Conservation (phyloP, 2,113 vertebrate genomes). For the Ictalurus punctatus region DNA sequence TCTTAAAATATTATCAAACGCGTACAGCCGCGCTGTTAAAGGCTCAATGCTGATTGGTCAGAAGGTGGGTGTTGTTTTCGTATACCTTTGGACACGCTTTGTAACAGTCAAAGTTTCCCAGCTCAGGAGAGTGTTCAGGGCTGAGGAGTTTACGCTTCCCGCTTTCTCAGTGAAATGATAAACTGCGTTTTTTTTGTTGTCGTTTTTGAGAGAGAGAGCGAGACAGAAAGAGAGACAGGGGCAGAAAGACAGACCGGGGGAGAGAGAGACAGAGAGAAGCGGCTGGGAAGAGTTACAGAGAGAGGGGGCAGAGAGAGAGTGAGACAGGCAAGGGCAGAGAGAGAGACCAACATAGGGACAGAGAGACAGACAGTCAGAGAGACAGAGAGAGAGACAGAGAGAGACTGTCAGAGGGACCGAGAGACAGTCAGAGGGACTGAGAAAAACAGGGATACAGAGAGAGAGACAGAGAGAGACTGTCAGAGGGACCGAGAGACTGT, state of each 20-base stretch:
- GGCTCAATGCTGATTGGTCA: not conserved
- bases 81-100: not conserved
- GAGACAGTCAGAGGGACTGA: not conserved
- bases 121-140: not conserved
- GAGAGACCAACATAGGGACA: not conserved
- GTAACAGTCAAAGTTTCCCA: not conserved
- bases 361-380: not conserved
- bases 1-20: not conserved
- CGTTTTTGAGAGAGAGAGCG: too few species aligned
- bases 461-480: too few species aligned
- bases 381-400: not conserved
- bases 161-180: not conserved
- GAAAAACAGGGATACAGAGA: too few species aligned
- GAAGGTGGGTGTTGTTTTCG: not conserved
- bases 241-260: not conserved
- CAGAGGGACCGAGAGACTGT: too few species aligned
- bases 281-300: too few species aligned
- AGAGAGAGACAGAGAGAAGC: too few species aligned
- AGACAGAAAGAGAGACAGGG: not conserved
- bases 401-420: too few species aligned
- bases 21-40: not conserved
- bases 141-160: too few species aligned
- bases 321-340: not conserved
- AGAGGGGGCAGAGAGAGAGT: too few species aligned
- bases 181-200: too few species aligned